phyloP scores from a whole-genome alignment of 2,113 vertebrate genomes.

The Chionodraco myersi region DNA sequence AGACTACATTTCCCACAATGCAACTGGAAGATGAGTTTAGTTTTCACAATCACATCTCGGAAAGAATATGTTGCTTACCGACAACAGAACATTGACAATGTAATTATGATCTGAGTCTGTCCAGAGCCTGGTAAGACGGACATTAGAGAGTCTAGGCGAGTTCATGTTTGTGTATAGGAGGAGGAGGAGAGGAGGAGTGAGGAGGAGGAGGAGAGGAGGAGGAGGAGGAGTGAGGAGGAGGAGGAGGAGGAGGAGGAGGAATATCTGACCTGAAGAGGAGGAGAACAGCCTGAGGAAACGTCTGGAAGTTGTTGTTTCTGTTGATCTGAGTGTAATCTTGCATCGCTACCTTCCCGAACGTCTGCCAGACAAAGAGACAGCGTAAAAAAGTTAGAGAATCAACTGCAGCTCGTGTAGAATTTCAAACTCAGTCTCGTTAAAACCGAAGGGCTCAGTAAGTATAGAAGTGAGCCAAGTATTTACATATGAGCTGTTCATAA shows the following conservation, averaged over 20 bases:
- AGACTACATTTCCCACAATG: not conserved
- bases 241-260: not conserved
- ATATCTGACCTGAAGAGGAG: slow-evolving; percentile 88
- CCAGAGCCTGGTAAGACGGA: too few relatives aligned
- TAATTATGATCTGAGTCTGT: too few relatives aligned
- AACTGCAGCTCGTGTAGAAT: too few relatives aligned
- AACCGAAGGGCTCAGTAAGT: too few relatives aligned
- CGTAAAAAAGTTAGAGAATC: not conserved
- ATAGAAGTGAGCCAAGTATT: too few relatives aligned
- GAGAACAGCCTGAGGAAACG: slow-evolving; percentile 92
- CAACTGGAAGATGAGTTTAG: not conserved
- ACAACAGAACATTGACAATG: too few relatives aligned
- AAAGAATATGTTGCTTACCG: not conserved
- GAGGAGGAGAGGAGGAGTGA: too few relatives aligned
- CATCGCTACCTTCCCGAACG: slow-evolving; percentile 93
- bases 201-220: too few relatives aligned
- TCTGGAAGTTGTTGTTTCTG: slow-evolving; percentile 95
- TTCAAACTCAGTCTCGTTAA: too few relatives aligned
- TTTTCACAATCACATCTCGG: not conserved
- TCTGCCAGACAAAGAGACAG: slow-evolving; percentile 72
- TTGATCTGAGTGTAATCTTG: slow-evolving; percentile 91
- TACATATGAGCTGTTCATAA: too few relatives aligned
- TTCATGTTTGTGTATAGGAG: too few relatives aligned
- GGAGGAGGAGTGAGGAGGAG: not conserved
- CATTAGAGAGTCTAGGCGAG: too few relatives aligned